Percentiles rank a stretch among this genome's conserved stretches.
These are phyloP conservation scores for Glossosoma conforme DNA, from an alignment of 1,140 invertebrate species.

Conservation along the genomic window DNA sequence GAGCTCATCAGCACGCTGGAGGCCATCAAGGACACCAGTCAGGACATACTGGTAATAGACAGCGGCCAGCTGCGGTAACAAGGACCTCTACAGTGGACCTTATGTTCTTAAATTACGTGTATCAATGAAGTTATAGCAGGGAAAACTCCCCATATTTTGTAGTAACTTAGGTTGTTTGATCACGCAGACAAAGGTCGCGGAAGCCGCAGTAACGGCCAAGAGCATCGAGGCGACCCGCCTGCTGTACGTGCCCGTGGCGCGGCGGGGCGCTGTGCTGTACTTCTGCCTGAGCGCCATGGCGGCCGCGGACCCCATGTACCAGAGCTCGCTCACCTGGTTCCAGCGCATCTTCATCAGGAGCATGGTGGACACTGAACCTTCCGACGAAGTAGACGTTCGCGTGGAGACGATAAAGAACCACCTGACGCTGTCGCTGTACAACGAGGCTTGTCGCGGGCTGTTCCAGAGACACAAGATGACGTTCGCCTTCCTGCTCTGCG, in stretches of 20 bases:
- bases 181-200: slow-evolving; percentile 69
- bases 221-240: slow-evolving; percentile 75
- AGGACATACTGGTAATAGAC: slow-evolving; percentile 60
- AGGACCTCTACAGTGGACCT: too few relatives aligned
- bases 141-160: too few relatives aligned
- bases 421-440: slow-evolving; percentile 83
- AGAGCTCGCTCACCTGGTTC: slow-evolving; percentile 87
- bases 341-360: slow-evolving; percentile 81
- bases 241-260: slow-evolving; percentile 78
- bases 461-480: slow-evolving; percentile 92
- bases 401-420: slow-evolving; percentile 66
- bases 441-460: slow-evolving; percentile 82
- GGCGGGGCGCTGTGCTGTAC: slow-evolving; percentile 81
- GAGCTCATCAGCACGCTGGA: slow-evolving; percentile 79
- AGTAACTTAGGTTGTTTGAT: too few relatives aligned
- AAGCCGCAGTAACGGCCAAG: slow-evolving; percentile 59
- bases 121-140: too few relatives aligned
- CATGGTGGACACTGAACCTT: slow-evolving; percentile 56
- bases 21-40: slow-evolving; percentile 79
- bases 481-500: slow-evolving; percentile 82
- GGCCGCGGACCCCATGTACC: slow-evolving; percentile 94
- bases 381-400: slow-evolving; percentile 58
- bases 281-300: slow-evolving; percentile 87
- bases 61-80: too few relatives aligned
- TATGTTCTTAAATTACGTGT: too few relatives aligned